These are phyloP conservation scores for Setophaga petechia DNA, from an alignment of 2,113 vertebrate genomes.

Conservation along the genomic window DNA sequence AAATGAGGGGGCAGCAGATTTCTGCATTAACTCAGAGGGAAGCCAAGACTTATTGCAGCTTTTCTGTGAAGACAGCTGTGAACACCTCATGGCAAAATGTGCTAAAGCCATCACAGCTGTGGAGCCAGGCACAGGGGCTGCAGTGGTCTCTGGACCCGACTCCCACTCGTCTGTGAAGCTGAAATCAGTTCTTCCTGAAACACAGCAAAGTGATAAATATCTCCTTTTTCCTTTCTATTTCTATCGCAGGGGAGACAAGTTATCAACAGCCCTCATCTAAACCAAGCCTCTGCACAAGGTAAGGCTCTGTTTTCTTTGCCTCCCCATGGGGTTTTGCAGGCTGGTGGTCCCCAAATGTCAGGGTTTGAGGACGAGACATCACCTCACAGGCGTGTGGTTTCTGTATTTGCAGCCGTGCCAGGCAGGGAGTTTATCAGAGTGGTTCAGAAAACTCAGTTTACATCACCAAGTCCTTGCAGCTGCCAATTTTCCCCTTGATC, in stretches of 20 bases:
- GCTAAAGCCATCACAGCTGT: neutral
- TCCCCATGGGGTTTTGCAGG: neutral
- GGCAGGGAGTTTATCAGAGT: neutral
- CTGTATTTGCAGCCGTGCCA: neutral
- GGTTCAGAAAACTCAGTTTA: neutral
- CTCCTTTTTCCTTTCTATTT: conserved; percentile 1
- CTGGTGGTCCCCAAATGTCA: neutral
- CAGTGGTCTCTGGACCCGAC: neutral
- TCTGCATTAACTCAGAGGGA: neutral
- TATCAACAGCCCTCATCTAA: conserved; percentile 15
- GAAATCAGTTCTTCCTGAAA: neutral
- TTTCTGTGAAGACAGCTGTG: neutral
- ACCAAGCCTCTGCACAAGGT: conserved; percentile 33
- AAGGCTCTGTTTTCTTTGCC: neutral
- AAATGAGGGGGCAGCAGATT: neutral
- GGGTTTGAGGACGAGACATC: neutral
- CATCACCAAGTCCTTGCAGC: neutral
- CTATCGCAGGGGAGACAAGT: conserved; percentile 32
- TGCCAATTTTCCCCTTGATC: neutral
- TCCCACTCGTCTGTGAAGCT: neutral
- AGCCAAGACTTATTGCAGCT: neutral
- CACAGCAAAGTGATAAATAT: neutral
- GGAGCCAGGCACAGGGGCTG: neutral
- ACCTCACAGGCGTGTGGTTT: neutral
- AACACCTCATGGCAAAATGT: neutral